Conservation (phyloP, 2,888 invertebrate species). For the Carcina quercana region DNA sequence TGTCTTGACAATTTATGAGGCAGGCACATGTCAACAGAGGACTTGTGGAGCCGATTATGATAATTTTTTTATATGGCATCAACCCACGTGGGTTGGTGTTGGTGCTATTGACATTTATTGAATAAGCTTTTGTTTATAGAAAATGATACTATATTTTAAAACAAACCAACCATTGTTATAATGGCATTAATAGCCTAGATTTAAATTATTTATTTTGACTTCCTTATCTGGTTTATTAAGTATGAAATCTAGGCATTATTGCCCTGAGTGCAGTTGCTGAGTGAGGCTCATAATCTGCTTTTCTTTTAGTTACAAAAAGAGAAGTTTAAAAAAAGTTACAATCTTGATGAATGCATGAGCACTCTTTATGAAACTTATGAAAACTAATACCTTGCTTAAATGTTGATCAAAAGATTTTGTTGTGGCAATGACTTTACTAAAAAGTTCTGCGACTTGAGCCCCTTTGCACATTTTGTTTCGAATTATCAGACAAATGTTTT, state of each 20-base stretch:
- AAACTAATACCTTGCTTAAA: conserved; percentile 43
- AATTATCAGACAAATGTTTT: too few relatives aligned
- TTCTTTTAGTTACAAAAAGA: not conserved
- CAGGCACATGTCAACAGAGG: not conserved
- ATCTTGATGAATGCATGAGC: not conserved
- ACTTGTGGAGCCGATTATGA: too few relatives aligned
- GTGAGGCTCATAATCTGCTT: not conserved
- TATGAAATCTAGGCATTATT: not conserved
- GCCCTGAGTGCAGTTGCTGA: not conserved
- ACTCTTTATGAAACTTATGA: not conserved
- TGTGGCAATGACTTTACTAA: conserved; percentile 50
- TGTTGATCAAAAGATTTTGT: conserved; percentile 62
- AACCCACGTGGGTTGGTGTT: too few relatives aligned
- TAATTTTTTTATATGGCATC: too few relatives aligned
- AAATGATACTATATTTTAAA: too few relatives aligned
- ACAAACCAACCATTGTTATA: too few relatives aligned
- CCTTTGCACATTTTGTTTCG: conserved; percentile 32
- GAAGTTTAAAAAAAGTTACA: not conserved
- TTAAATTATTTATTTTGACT: too few relatives aligned
- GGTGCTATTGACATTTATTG: too few relatives aligned
- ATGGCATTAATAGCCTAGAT: too few relatives aligned
- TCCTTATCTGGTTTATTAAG: too few relatives aligned
- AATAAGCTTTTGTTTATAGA: too few relatives aligned
- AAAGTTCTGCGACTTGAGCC: conserved; percentile 49
- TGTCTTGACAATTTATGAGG: not conserved